These are phyloP conservation scores for Caerostris extrusa DNA, from an alignment of 1,140 invertebrate species.

Conservation along the genomic window DNA sequence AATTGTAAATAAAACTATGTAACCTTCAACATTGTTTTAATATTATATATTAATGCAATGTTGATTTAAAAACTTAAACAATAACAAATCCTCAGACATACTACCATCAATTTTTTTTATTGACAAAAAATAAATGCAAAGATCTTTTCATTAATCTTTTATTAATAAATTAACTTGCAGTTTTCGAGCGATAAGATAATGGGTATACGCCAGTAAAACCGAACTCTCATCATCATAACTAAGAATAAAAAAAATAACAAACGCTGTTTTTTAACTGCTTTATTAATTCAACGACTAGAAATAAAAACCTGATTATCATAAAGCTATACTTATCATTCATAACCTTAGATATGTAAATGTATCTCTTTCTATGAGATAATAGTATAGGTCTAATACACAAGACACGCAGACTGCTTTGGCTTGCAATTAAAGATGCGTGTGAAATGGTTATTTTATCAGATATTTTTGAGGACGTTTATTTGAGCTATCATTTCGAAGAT, in stretches of 20 bases:
- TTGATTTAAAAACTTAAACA: too few relatives aligned
- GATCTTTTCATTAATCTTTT: not conserved
- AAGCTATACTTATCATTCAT: slow-evolving; percentile 11
- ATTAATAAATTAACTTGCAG: not conserved
- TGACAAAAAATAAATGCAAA: too few relatives aligned
- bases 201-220: not conserved
- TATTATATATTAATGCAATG: too few relatives aligned
- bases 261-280: not conserved
- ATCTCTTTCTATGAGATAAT: slow-evolving; percentile 29
- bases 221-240: not conserved
- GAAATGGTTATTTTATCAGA: slow-evolving; percentile 16
- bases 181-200: not conserved
- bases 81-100: too few relatives aligned
- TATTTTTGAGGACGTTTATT: slow-evolving; percentile 19
- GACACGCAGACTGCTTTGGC: slow-evolving; percentile 11
- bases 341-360: slow-evolving; percentile 22
- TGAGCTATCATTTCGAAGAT: not conserved
- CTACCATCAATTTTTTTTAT: too few relatives aligned
- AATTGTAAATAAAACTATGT: too few relatives aligned
- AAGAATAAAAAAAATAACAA: not conserved
- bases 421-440: slow-evolving; percentile 9
- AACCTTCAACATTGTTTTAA: too few relatives aligned
- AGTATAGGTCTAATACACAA: not conserved
- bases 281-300: not conserved
- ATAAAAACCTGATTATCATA: slow-evolving; percentile 13